Evolutionary conservation across 2,888 invertebrate genomes (phyloP).

Genomic region (Campaea margaritaria): DNA sequence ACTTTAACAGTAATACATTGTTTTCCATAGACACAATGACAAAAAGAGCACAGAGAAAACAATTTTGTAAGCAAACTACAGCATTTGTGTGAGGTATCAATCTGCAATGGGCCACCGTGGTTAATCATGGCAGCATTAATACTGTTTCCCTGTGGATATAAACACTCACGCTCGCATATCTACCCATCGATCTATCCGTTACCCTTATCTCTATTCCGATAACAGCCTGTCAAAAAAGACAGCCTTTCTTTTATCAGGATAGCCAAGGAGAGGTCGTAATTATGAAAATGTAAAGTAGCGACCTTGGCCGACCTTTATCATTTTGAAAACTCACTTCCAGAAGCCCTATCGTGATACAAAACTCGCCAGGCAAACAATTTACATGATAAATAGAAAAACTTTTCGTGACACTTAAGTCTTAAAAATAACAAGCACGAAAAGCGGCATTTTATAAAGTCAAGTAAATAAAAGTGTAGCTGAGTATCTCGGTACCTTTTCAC

Average conservation of each 20-base stretch:
- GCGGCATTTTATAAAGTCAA: neutral
- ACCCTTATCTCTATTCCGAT: too few relatives aligned
- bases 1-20: too few relatives aligned
- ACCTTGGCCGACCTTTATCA: constrained; percentile 3
- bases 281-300: neutral
- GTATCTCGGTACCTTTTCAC: too few relatives aligned
- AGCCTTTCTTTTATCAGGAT: neutral
- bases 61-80: too few relatives aligned
- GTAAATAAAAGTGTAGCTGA: neutral
- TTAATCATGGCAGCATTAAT: too few relatives aligned
- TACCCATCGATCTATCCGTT: too few relatives aligned
- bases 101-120: too few relatives aligned
- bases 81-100: too few relatives aligned
- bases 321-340: constrained; percentile 3
- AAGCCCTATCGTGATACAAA: constrained; percentile 5
- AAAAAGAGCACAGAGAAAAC: too few relatives aligned
- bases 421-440: constrained; percentile 8
- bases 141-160: too few relatives aligned
- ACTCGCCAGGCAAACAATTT: constrained; percentile 9
- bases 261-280: neutral
- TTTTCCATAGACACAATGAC: too few relatives aligned
- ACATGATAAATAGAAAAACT: constrained; percentile 18
- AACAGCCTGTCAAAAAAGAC: too few relatives aligned
- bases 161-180: neutral
- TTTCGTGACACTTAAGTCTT: constrained; percentile 12